A percentile compares a stretch with the other conserved stretches of the same genome.
These are phyloP conservation scores for Hormiphora californensis DNA, from an alignment of 37 sponge, comb jelly and placozoan species.

Conservation along the genomic window DNA sequence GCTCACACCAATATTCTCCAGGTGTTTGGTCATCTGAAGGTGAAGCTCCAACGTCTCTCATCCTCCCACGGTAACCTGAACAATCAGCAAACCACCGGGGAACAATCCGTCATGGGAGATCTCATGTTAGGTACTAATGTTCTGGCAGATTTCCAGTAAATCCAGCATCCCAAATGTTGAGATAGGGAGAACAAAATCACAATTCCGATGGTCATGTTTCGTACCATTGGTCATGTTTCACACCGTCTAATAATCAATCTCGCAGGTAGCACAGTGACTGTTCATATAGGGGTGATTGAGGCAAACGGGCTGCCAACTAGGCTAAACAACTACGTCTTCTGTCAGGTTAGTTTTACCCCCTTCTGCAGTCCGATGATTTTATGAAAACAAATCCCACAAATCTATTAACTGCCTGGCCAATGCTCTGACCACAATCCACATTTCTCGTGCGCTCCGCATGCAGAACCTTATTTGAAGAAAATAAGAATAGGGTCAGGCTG, in stretches of 20 bases:
- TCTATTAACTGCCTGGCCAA: no score
- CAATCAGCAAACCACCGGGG: background rate
- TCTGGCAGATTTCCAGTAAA: no score
- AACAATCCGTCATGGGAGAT: background rate
- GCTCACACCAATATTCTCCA: background rate
- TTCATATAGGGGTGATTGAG: slow-evolving; percentile 36
- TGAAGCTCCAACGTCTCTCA: slow-evolving; percentile 17
- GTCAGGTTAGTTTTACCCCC: background rate
- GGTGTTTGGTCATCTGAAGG: slow-evolving; percentile 32
- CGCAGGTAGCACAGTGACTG: no score
- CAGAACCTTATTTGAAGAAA: no score
- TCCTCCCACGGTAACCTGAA: slow-evolving; percentile 16
- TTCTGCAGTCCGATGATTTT: background rate
- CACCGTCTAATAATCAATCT: no score
- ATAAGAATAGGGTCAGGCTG: no score
- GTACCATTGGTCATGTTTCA: no score
- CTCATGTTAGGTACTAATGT: slow-evolving; percentile 8
- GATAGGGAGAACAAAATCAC: no score
- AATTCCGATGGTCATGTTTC: no score
- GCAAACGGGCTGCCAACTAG: background rate
- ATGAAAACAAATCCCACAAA: background rate
- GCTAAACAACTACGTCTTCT: slow-evolving; percentile 30
- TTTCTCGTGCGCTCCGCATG: no score
- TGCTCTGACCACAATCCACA: no score
- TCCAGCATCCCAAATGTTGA: no score